These are phyloP conservation scores for Koerneria pararmatus DNA, from an alignment of 2,888 invertebrate genomes.

Conservation along the genomic window DNA sequence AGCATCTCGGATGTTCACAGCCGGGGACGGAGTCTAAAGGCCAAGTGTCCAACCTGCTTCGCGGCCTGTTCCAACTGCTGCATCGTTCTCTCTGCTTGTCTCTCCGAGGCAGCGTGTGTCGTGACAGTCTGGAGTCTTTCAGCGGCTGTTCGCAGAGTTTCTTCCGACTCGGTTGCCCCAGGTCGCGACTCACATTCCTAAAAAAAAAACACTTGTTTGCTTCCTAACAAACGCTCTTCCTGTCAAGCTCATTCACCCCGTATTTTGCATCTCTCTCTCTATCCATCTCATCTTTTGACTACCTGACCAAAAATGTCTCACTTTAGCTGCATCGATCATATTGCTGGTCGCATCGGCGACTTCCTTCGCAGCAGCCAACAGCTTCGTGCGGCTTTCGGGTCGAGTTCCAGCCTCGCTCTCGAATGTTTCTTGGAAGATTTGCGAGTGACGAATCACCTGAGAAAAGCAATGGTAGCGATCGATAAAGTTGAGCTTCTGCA, in stretches of 20 bases:
- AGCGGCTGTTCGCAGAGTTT: constrained; percentile 78
- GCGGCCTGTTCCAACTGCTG: constrained; percentile 53
- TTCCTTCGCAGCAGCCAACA: constrained; percentile 88
- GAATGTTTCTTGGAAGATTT: constrained; percentile 65
- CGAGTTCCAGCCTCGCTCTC: constrained; percentile 79
- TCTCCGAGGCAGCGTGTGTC: constrained; percentile 80
- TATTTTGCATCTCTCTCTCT: constrained; percentile 2
- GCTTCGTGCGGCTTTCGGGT: constrained; percentile 80
- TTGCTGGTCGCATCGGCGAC: constrained; percentile 90
- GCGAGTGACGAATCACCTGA: constrained; percentile 63
- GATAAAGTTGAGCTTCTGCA: too few relatives aligned
- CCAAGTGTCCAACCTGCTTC: constrained; percentile 62
- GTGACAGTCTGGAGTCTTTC: constrained; percentile 84
- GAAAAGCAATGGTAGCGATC: too few relatives aligned
- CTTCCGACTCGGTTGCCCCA: constrained; percentile 50
- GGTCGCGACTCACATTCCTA: constrained; percentile 41
- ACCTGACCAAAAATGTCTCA: constrained; percentile 55
- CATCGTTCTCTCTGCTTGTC: constrained; percentile 61
- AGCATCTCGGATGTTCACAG: too few relatives aligned
- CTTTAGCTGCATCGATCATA: constrained; percentile 76
- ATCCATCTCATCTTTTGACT: background rate
- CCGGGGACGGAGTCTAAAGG: constrained; percentile 19
- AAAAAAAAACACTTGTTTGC: background rate
- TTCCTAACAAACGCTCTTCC: background rate
- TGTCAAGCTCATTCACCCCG: too few relatives aligned